phyloP scores from a whole-genome alignment of 2,113 vertebrate species.

The Lota lota region DNA sequence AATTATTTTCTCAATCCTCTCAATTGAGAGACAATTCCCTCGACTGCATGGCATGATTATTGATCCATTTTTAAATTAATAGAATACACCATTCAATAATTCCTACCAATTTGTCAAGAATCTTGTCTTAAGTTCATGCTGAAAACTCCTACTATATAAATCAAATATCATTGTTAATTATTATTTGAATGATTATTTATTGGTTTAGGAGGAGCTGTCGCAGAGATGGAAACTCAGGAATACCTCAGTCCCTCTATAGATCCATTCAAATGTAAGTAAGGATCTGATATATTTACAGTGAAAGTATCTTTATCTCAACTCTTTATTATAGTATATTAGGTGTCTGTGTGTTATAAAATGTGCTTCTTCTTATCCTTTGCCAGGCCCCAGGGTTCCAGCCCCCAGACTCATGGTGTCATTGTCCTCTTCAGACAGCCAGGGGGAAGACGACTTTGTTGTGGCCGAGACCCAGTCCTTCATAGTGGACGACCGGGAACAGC shows the following conservation, averaged over 20 bases:
- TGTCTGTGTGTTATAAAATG: no score
- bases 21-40: no score
- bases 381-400: conserved; percentile 25
- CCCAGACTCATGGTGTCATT: conserved; percentile 9
- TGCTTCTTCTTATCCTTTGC: neutral
- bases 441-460: conserved; percentile 56
- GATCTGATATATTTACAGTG: neutral
- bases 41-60: no score
- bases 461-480: conserved; percentile 70
- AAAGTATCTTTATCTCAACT: neutral
- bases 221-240: conserved; percentile 59
- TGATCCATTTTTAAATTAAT: no score
- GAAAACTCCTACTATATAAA: no score
- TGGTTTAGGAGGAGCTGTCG: conserved; percentile 32
- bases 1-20: no score
- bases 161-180: no score
- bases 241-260: conserved; percentile 45
- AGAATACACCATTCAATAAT: no score
- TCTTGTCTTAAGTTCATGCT: no score
- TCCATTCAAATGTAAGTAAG: conserved; percentile 43
- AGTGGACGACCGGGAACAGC: conserved; percentile 17
- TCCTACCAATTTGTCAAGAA: no score
- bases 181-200: no score
- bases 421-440: conserved; percentile 44
- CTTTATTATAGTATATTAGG: neutral